Conservation (phyloP, 2,113 vertebrate species). For the Saccopteryx bilineata region DNA sequence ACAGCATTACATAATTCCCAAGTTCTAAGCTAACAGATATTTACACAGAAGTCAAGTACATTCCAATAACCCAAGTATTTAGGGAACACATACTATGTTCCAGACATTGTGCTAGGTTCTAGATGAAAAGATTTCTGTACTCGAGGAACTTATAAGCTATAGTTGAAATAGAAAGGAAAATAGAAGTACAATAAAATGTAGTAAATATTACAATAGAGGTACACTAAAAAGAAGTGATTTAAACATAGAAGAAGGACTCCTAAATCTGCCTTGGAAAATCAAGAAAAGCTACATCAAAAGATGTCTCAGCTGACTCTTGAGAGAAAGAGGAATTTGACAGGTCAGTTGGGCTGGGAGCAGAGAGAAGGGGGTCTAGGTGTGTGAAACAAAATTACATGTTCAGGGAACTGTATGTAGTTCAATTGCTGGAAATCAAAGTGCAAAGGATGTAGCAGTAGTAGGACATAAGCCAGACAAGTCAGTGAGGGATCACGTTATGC, state of each 20-base stretch:
- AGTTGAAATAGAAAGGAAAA: slow-evolving; percentile 29
- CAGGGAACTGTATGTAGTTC: background rate
- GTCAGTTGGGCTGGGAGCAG: background rate
- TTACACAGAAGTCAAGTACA: background rate
- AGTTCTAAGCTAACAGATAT: slow-evolving; percentile 29
- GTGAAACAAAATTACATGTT: slow-evolving; percentile 10
- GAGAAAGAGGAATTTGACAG: background rate
- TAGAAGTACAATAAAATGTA: slow-evolving; percentile 21
- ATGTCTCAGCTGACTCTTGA: background rate
- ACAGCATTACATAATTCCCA: slow-evolving; percentile 20
- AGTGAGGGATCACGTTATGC: background rate
- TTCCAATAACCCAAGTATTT: slow-evolving; percentile 37
- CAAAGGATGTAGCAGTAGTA: background rate
- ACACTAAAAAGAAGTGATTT: background rate
- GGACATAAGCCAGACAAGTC: background rate
- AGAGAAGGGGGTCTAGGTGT: background rate
- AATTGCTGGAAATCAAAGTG: background rate
- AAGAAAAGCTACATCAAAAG: slow-evolving; percentile 15
- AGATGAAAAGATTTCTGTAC: slow-evolving; percentile 7
- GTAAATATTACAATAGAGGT: slow-evolving; percentile 41
- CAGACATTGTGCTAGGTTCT: background rate
- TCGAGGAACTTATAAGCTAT: slow-evolving; percentile 30
- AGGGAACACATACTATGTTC: background rate
- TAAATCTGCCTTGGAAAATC: slow-evolving; percentile 22
- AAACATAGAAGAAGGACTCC: background rate